These are phyloP conservation scores for Chaunax sp. DNA, from an alignment of 2,797 vertebrate genomes.

Conservation along the genomic window DNA sequence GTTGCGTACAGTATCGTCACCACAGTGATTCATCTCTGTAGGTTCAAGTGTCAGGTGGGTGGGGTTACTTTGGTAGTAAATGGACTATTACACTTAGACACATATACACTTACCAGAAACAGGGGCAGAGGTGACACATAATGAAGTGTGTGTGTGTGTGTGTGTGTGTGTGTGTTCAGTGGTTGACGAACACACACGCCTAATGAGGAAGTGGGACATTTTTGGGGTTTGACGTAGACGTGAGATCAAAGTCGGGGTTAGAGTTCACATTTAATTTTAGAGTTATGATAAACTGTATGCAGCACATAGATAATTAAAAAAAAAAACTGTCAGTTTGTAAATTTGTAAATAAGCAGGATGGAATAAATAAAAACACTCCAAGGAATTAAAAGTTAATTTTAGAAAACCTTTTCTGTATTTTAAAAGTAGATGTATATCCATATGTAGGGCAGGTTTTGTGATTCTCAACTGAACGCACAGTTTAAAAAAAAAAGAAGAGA, in stretches of 20 bases:
- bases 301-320: too few species aligned
- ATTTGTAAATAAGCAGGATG: too few species aligned
- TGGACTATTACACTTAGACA: conserved; percentile 61
- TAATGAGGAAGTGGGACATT: conserved; percentile 67
- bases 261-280: neutral
- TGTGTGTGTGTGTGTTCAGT: conserved; percentile 23
- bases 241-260: conserved; percentile 28
- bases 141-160: conserved; percentile 22
- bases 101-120: conserved; percentile 76
- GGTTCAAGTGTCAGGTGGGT: conserved; percentile 62
- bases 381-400: too few species aligned
- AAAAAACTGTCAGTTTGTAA: too few species aligned
- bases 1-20: conserved; percentile 58
- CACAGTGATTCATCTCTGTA: conserved; percentile 76
- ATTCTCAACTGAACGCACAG: too few species aligned
- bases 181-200: neutral
- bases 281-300: neutral
- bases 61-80: conserved; percentile 82
- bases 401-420: too few species aligned
- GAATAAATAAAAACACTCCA: too few species aligned
- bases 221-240: conserved; percentile 55
- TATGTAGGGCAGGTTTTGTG: too few species aligned
- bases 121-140: conserved; percentile 67
- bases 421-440: too few species aligned
- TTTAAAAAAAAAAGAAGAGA: too few species aligned